Base-by-base conservation (phyloP, 2,113 vertebrate genomes). In the Mellivora capensis region DNA sequence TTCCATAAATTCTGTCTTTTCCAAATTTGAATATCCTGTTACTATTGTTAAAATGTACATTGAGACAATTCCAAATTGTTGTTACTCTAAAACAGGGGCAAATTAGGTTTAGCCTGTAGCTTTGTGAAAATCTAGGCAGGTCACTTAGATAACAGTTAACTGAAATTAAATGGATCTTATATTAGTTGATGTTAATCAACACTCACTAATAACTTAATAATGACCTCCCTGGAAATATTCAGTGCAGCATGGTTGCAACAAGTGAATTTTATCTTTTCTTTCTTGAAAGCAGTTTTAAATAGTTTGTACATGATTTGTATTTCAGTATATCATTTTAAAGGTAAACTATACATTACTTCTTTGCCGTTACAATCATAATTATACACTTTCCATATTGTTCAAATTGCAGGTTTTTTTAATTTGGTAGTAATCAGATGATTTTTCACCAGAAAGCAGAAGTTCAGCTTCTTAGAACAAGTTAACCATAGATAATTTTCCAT, bases 1-100 rank as follows among this genome's bases (percentile, higher is more conserved):
- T 98, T 98, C 97, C 97, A 85, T 96, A 98, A 95, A 97, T 91
- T 95, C 85, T 88, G 74, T 98, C 97, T 96, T 97, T 96, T 98
- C 97, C 94, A 91, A 71, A 97, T 97, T 79, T 98, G 93, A 98
- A 98, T 98, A 89, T 49, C 71, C 54, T 37, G 0, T 4, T 52
- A 21, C 97, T 97, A 14, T 96, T 98, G 87, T 98, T 97, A 27
- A 0, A 34, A 39, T 82, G 74, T 89, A 31, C 37, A 14, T 62
- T 76, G 93, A 94, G 97, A 97, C 93, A 94, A 0, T 82, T 90
- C 47, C 80, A 76, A 52, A 62, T 6, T 86, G 85, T 72, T 92
- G 88, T 69, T 87, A 57, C 97, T 97, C 42, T 81, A 71, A 97
- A 97, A 42, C 27, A n/a, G 18, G 72, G n/a, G 85, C 79, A 91